Evolutionary conservation across 2,888 invertebrate species (phyloP), one percentile per base, ranked within the genome.

Genomic region (Drosophila conformis): DNA sequence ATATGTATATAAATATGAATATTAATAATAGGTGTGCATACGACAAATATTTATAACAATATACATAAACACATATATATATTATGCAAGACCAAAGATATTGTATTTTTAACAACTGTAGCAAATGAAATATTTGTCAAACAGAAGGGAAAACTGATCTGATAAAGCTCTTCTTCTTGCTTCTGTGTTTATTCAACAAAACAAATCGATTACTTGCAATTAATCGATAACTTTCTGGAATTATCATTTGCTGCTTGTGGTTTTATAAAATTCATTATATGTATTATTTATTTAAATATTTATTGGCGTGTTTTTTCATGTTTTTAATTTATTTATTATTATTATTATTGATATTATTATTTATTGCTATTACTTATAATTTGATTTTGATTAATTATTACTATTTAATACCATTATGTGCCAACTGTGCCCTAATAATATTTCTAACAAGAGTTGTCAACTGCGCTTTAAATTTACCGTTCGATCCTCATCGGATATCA

Each of bases 21-120:
- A 66, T 58, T 13, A 60, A 62, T 25, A 53, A 42, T 40, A 62
- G 25, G 15, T 69, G 11, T 62, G 25, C 36, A 57, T 40, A 59
- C 27, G 52, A 27, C 31, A 15, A 51, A 54, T 31, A 51, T 27
- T 25, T 56, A 56, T 33, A 51, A 38, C 21, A 21, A 21, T 18
- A 35, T 31, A n/a, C 15, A 48, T 42, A 46, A 13, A n/a, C 3
- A 46, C 29, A 18, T 57, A 4, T 40, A n/a, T 40, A 25, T 4
- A 46, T 35, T n/a, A 27, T 48, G 31, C 15, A 15, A 48, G 36
- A 25, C 10, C 10, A 49, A 10, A 18, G 1, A n/a, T 56, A 36
- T 38, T 38, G 10, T 11, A 40, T 38, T 38, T 11, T 54, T 7
- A n/a, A 38, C 27, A 33, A 33, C 13, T 33, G 2, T 6, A 21